These are phyloP conservation scores for Cinara cedri DNA, from an alignment of 2,888 invertebrate species.

Conservation along the genomic window DNA sequence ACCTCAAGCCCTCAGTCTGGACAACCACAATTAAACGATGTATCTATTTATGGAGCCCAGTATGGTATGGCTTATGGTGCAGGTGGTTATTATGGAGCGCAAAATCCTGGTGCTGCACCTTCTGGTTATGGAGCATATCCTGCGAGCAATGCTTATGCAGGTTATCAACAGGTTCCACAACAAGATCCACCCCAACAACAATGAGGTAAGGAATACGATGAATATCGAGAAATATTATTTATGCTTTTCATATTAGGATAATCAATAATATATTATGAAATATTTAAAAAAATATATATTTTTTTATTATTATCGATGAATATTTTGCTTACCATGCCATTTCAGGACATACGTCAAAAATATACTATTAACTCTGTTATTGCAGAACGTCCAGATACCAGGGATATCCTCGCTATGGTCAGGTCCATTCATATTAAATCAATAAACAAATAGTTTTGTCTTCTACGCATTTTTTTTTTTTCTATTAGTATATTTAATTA, in stretches of 20 bases:
- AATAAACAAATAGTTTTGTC: conserved; percentile 54
- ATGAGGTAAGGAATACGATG: conserved; percentile 32
- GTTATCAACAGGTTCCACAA: conserved; percentile 50
- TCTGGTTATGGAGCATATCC: conserved; percentile 50
- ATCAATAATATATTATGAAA: conserved; percentile 6
- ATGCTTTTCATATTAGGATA: conserved; percentile 17
- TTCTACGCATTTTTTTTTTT: conserved; percentile 51
- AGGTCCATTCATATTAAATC: conserved; percentile 56
- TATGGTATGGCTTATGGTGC: conserved; percentile 56
- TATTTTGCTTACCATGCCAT: conserved; percentile 42
- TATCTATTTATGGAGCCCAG: conserved; percentile 52
- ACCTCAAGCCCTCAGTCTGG: conserved; percentile 47
- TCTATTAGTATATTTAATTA: conserved; percentile 54
- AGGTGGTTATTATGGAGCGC: conserved; percentile 49
- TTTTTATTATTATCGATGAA: conserved; percentile 28
- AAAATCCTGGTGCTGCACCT: conserved; percentile 49
- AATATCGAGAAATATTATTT: neutral
- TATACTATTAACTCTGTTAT: conserved; percentile 56
- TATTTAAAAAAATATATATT: conserved; percentile 7
- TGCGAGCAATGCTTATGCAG: conserved; percentile 46
- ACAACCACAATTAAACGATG: conserved; percentile 50
- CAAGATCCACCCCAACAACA: conserved; percentile 54
- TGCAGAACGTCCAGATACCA: conserved; percentile 55
- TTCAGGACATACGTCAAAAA: conserved; percentile 53
- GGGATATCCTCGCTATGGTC: conserved; percentile 55